Conservation (phyloP, 2,797 vertebrate species). For the Huso huso region DNA sequence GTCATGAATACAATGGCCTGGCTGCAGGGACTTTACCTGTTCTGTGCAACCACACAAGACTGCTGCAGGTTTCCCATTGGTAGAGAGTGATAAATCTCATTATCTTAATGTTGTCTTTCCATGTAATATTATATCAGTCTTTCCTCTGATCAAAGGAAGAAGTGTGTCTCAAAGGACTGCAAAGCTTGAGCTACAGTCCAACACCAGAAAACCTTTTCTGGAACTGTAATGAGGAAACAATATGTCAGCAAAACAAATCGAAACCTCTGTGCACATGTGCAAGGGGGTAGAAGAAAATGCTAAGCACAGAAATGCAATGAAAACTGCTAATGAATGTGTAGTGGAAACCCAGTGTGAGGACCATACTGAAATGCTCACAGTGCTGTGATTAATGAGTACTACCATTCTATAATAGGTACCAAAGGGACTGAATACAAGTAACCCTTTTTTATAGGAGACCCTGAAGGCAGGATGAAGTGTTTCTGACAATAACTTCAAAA, state of each 20-base stretch:
- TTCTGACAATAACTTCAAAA: constrained; percentile 15
- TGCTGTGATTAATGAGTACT: constrained; percentile 67
- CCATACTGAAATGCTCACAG: constrained; percentile 60
- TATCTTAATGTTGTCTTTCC: too few species aligned
- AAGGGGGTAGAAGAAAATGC: constrained; percentile 38
- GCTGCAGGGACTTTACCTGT: too few species aligned
- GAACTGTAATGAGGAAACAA: constrained; percentile 11
- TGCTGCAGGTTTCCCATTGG: too few species aligned
- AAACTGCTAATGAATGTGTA: constrained; percentile 68
- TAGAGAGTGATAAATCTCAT: too few species aligned
- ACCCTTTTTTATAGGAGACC: constrained; percentile 65
- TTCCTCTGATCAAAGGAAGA: too few species aligned
- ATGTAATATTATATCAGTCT: too few species aligned
- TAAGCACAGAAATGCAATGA: constrained; percentile 53
- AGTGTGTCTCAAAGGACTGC: too few species aligned
- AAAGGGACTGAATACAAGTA: constrained; percentile 55
- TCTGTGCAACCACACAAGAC: too few species aligned
- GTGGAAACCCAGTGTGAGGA: constrained; percentile 52
- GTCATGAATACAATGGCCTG: too few species aligned
- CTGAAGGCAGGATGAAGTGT: constrained; percentile 22
- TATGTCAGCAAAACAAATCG: constrained; percentile 53
- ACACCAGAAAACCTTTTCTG: too few species aligned
- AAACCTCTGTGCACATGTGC: constrained; percentile 51
- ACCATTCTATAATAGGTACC: constrained; percentile 66
- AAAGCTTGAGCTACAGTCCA: too few species aligned